Base-by-base conservation (phyloP, 1,140 invertebrate species). In the Oryctes rhinoceros region DNA sequence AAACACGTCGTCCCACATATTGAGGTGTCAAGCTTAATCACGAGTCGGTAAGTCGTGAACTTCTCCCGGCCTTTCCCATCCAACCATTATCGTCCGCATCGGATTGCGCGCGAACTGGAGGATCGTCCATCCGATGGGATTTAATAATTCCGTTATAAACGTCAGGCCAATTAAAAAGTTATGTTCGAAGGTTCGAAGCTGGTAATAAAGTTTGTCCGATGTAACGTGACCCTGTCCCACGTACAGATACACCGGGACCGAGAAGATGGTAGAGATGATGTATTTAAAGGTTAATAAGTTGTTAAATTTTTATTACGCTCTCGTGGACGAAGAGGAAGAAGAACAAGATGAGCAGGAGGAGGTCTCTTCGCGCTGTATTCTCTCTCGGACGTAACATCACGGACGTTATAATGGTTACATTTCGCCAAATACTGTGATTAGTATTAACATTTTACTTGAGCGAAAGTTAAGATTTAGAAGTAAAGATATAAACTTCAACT, bases 121-220 rank as follows among this genome's bases (percentile, higher is more conserved):
- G 53, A 59, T 59, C 53, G 53, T 59, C 53, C 15, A 59, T 59
- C 53, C 53, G 53, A 59, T 59, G 53, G 53, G 53, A 59, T 59
- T 59, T 59, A 15, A 59, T 59, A 59, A 59, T 59, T 59, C 53
- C 53, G 53, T 59, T 59, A 59, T 59, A 59, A 59, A 59, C 53
- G 53, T 59, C 53, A 18, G 53, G 6, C 53, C 53, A 59, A 59
- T 59, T 59, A 59, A 59, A 59, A 59, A 59, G 53, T 59, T 59
- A 59, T 59, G 53, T 18, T 18, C 15, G 53, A 59, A 59, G 53
- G 53, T 18, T 59, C 15, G 53, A 59, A 59, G 15, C 15, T 15
- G 53, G 53, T 59, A 59, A 59, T 59, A 59, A 59, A 59, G 53
- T 59, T 59, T 59, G 53, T 59, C 53, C 53, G 53, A 59, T 59